Percentiles rank a stretch among this genome's conserved stretches.
phyloP scores from a whole-genome alignment of 2,888 invertebrate genomes.

The Agrochola macilenta region DNA sequence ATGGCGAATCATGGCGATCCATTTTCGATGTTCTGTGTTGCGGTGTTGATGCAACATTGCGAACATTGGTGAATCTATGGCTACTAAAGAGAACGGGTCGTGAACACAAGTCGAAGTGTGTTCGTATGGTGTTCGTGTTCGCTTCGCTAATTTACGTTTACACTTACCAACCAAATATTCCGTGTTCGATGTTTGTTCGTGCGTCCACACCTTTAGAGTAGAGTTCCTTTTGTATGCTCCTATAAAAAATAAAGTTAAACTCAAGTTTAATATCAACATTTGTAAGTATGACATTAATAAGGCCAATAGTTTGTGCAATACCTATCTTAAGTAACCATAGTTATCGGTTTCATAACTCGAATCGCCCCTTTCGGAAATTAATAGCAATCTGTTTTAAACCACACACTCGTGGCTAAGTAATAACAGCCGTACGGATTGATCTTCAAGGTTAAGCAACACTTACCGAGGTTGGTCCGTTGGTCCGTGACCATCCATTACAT shows the following conservation, averaged over 20 bases:
- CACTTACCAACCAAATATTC: too few relatives aligned
- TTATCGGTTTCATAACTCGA: background rate
- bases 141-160: too few relatives aligned
- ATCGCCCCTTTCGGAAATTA: background rate
- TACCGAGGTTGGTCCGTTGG: background rate
- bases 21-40: too few relatives aligned
- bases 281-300: background rate
- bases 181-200: too few relatives aligned
- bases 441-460: background rate
- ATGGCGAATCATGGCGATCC: too few relatives aligned
- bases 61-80: too few relatives aligned
- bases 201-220: background rate
- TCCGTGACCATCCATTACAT: background rate
- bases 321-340: too few relatives aligned
- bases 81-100: too few relatives aligned
- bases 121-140: too few relatives aligned
- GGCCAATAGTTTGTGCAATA: background rate
- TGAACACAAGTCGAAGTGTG: too few relatives aligned
- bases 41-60: too few relatives aligned
- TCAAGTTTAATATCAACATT: background rate
- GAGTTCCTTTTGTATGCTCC: background rate
- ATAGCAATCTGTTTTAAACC: conserved; percentile 18
- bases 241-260: background rate
- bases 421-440: too few relatives aligned
- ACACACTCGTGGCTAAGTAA: background rate